Evolutionary conservation across 2,113 vertebrate genomes (phyloP).

Genomic region (Donacobius atricapilla): DNA sequence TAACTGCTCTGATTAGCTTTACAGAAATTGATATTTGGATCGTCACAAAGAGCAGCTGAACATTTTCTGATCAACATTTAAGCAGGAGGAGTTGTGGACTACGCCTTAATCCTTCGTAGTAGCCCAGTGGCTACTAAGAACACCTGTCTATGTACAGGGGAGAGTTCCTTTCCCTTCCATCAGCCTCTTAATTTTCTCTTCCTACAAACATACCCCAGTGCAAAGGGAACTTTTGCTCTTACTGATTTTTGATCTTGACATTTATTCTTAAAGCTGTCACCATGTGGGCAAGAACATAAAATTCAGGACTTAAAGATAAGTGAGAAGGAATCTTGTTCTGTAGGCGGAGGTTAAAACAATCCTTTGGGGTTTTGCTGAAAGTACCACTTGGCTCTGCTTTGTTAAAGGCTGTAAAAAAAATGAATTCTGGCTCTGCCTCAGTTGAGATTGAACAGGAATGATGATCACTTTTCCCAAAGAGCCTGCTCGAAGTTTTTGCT

Average conservation of each 20-base stretch:
- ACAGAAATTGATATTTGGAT: neutral
- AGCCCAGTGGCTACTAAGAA: neutral
- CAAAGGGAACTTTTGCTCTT: neutral
- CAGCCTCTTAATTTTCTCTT: neutral
- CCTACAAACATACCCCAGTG: neutral
- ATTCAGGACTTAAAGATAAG: neutral
- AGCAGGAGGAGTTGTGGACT: neutral
- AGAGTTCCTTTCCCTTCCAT: neutral
- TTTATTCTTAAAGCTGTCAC: neutral
- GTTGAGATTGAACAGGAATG: neutral
- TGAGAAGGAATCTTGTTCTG: neutral
- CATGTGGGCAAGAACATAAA: neutral
- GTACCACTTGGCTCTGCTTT: neutral
- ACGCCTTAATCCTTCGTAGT: neutral
- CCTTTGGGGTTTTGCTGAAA: neutral
- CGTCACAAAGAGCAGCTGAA: neutral
- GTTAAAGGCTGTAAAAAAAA: neutral
- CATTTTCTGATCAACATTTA: neutral
- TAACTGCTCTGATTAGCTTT: neutral
- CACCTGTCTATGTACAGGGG: neutral
- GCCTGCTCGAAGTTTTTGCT: neutral
- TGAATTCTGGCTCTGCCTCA: neutral
- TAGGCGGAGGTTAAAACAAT: neutral
- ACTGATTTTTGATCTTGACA: neutral
- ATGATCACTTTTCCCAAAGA: neutral